Evolutionary conservation across 2,888 invertebrate species (phyloP).

Genomic region (Diplazon laetatorius): DNA sequence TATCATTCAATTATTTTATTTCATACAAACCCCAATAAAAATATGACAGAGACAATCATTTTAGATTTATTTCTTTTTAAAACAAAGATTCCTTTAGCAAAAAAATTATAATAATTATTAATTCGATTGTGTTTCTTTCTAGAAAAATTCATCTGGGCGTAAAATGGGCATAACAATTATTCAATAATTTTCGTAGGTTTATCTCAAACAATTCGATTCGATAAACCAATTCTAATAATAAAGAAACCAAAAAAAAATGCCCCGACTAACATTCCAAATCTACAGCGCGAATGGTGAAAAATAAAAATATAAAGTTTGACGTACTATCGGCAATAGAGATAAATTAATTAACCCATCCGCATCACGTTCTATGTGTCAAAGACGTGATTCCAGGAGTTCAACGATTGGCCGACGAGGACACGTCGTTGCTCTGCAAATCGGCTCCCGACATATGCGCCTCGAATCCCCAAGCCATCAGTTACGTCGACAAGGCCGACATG

Average conservation of each 20-base stretch:
- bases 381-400: conserved; percentile 73
- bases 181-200: background rate
- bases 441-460: conserved; percentile 81
- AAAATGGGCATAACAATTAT: conserved; percentile 12
- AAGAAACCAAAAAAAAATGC: too few relatives aligned
- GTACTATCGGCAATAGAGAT: background rate
- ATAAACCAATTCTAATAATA: too few relatives aligned
- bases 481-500: conserved; percentile 80
- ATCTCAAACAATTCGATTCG: background rate
- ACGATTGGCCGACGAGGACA: conserved; percentile 79
- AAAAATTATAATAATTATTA: too few relatives aligned
- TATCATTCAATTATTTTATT: too few relatives aligned
- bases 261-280: conserved; percentile 9
- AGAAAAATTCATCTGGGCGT: conserved; percentile 24
- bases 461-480: conserved; percentile 81
- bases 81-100: too few relatives aligned
- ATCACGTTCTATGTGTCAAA: conserved; percentile 47
- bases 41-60: too few relatives aligned
- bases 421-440: conserved; percentile 79
- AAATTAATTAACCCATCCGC: conserved; percentile 13
- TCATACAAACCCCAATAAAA: too few relatives aligned
- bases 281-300: background rate
- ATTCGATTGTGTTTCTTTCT: conserved; percentile 3
- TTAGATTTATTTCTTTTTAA: too few relatives aligned
- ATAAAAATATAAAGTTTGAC: background rate